Evolutionary conservation across 37 sponge, comb jelly and placozoan species (phyloP).

Genomic region (Theonella swinhoei): DNA sequence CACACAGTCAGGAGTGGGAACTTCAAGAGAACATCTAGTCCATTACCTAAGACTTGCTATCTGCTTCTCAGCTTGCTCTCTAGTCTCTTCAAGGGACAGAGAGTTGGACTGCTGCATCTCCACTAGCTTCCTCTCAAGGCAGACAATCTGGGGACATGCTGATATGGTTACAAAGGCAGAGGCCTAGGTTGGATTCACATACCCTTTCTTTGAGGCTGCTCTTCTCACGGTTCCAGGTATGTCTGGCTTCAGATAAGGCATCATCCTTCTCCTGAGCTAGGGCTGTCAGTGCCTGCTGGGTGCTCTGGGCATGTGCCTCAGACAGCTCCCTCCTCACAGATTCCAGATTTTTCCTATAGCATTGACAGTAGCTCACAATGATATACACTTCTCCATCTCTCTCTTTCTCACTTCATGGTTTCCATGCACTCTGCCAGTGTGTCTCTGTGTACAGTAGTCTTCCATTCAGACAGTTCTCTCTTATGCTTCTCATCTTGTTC

Average conservation of each 20-base stretch:
- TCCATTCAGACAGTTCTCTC: slow-evolving; percentile 51
- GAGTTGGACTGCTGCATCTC: slow-evolving; percentile 11
- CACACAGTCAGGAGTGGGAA: no score
- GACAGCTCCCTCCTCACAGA: slow-evolving; percentile 50
- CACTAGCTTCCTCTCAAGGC: slow-evolving; percentile 3
- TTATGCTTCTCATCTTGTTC: slow-evolving; percentile 39
- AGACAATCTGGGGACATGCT: slow-evolving; percentile 3
- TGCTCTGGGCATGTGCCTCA: slow-evolving; percentile 38
- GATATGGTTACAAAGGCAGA: no score
- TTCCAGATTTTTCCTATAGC: slow-evolving; percentile 44
- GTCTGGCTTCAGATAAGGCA: slow-evolving; percentile 40
- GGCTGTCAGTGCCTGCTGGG: slow-evolving; percentile 40
- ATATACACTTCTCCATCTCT: not conserved
- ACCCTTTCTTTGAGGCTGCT: slow-evolving; percentile 41
- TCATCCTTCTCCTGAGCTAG: slow-evolving; percentile 55
- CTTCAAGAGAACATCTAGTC: no score
- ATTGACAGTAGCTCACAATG: not conserved
- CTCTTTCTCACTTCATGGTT: no score
- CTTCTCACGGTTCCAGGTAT: slow-evolving; percentile 48
- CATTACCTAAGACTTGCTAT: slow-evolving; percentile 18
- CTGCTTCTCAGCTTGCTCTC: not conserved
- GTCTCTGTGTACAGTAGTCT: not conserved
- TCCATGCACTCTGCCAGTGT: not conserved
- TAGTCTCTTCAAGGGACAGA: slow-evolving; percentile 20
- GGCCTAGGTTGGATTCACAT: no score